Conservation (phyloP, 2,888 invertebrate genomes). For the Torymus aiolomorphi region DNA sequence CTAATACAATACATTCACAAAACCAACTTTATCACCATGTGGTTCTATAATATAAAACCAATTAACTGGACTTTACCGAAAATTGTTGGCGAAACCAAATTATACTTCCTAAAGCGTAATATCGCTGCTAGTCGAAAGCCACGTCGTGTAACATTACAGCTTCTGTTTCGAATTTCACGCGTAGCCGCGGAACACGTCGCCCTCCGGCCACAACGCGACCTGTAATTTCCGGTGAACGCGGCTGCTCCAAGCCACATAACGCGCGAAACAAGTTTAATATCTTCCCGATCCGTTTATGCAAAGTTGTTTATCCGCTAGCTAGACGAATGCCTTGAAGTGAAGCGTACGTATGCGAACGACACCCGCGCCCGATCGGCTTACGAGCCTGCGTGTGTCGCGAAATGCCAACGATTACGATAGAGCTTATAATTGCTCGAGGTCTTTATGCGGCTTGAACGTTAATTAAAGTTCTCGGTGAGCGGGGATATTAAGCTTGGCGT, state of each 20-base stretch:
- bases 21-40: too few relatives aligned
- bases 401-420: slow-evolving; percentile 13
- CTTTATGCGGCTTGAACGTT: slow-evolving; percentile 7
- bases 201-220: too few relatives aligned
- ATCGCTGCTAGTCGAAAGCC: too few relatives aligned
- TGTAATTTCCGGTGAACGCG: too few relatives aligned
- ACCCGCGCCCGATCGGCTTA: slow-evolving; percentile 1
- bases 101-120: too few relatives aligned
- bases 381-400: neutral
- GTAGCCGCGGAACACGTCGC: too few relatives aligned
- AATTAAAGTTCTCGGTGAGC: slow-evolving; percentile 12
- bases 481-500: neutral
- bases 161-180: too few relatives aligned
- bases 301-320: slow-evolving; percentile 5
- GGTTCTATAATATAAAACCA: too few relatives aligned
- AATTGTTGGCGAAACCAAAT: too few relatives aligned
- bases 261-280: slow-evolving; percentile 6
- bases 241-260: neutral
- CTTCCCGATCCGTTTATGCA: slow-evolving; percentile 18
- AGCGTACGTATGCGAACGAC: neutral
- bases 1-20: too few relatives aligned
- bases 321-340: neutral
- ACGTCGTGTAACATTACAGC: too few relatives aligned
- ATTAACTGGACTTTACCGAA: too few relatives aligned
- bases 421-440: slow-evolving; percentile 20